Conservation (phyloP, 2,888 invertebrate genomes). For the Eubasilissa splendida region DNA sequence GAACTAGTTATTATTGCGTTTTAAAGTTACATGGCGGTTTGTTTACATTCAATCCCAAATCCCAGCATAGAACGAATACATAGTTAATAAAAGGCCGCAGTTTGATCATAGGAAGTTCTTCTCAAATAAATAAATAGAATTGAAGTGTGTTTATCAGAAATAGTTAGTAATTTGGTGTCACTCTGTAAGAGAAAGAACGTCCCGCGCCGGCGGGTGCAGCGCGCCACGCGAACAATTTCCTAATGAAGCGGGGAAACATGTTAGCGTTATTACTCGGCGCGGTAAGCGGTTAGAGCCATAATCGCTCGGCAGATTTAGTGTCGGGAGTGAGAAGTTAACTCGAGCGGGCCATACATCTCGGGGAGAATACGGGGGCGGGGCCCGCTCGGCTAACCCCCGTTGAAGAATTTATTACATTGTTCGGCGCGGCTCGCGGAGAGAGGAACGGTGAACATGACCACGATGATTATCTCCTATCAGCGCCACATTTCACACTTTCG, state of each 20-base stretch:
- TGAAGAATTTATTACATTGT: not conserved
- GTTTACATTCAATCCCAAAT: no score
- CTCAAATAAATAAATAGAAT: not conserved
- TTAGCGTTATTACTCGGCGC: conserved; percentile 47
- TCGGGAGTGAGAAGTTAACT: conserved; percentile 46
- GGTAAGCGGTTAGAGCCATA: conserved; percentile 44
- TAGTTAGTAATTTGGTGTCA: no score
- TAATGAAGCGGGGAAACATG: conserved; percentile 48
- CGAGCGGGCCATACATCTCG: conserved; percentile 43
- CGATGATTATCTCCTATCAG: no score
- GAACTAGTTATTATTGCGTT: no score
- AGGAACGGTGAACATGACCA: no score
- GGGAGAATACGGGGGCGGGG: conserved; percentile 33
- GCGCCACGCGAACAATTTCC: conserved; percentile 46
- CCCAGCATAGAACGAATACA: no score
- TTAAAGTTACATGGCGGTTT: no score
- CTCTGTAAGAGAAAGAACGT: no score
- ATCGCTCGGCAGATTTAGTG: conserved; percentile 54
- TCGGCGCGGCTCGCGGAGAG: not conserved
- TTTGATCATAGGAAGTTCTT: not conserved
- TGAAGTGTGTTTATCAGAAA: not conserved
- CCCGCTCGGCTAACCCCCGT: not conserved
- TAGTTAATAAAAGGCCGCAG: no score
- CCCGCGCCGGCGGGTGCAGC: not conserved
- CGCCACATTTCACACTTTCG: no score